Base-by-base conservation (phyloP, 2,113 vertebrate genomes). In the Tyto alba region DNA sequence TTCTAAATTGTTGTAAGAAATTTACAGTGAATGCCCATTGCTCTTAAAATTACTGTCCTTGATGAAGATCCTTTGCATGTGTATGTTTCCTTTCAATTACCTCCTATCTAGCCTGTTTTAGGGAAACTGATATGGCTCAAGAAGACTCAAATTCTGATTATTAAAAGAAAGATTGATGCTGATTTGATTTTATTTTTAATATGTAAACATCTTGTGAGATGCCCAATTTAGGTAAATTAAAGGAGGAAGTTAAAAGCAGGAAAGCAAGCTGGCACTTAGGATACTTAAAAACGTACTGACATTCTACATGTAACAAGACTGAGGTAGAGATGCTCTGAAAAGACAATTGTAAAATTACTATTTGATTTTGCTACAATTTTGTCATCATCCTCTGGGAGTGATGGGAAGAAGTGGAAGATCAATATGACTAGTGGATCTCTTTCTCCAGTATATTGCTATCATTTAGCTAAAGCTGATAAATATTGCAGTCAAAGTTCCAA, bases 391-490 rank as follows among this genome's bases (percentile, higher is more conserved):
- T 76, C 74, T 38, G 5, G 16, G 27, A 84, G 6, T 55, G 75
- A 74, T 41, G 26, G 30, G 48, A 78, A 94, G 77, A 64, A 85
- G 56, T 0, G 32, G 55, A 86, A 48, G 76, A 88, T 73, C 89
- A 47, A 88, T 96, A 85, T 20, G 18, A 68, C 7, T 50, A 5
- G 7, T n/a, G 62, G 89, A 91, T 95, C 29, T 86, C 43, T 64
- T 76, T 75, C 68, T 45, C 73, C 69, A 62, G 32, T 69, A 13
- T 72, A 82, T 89, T 63, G 68, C 56, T 91, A 26, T 89, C 69
- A 86, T 81, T 95, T 95, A 89, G 89, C 86, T 93, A 55, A 80
- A 62, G 67, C 71, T 85, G 60, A 90, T 86, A 97, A 93, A 90
- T 82, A 57, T 66, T 52, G 59, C 47, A 92, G n/a, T 22, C 27